phyloP scores from a whole-genome alignment of 53 echinoderm and acorn worm genomes.

The Crossaster papposus region DNA sequence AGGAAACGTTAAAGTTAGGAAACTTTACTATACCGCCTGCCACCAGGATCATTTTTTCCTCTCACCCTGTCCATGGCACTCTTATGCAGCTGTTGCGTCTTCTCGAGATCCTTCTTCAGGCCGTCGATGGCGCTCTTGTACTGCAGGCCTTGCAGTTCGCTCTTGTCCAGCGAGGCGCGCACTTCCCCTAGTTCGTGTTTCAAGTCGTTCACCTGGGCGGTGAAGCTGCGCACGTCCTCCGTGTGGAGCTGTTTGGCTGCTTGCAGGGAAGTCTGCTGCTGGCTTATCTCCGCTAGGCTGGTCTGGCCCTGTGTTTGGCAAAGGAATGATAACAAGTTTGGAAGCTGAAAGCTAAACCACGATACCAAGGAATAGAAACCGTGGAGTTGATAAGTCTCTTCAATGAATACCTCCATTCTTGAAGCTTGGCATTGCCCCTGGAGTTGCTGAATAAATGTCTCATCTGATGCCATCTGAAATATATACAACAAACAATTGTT shows the following conservation, averaged over 20 bases:
- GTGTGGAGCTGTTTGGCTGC: slow-evolving; percentile 71
- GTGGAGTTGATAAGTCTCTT: no score
- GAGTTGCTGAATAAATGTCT: slow-evolving; percentile 70
- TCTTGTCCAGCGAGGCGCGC: slow-evolving; percentile 52
- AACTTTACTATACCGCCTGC: no score
- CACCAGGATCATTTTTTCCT: neutral
- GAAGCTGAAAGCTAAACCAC: neutral
- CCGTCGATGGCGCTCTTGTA: slow-evolving; percentile 66
- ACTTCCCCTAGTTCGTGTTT: slow-evolving; percentile 67
- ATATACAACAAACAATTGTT: neutral
- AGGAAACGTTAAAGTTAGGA: no score
- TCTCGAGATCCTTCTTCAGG: slow-evolving; percentile 67
- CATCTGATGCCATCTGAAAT: slow-evolving; percentile 70
- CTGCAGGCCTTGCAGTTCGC: slow-evolving; percentile 56
- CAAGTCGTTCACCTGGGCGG: slow-evolving; percentile 62
- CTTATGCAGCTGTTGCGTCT: slow-evolving; percentile 77
- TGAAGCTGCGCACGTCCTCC: slow-evolving; percentile 61
- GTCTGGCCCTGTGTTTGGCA: slow-evolving; percentile 47
- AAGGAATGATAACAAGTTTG: neutral
- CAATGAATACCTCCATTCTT: slow-evolving; percentile 69
- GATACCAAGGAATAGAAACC: neutral
- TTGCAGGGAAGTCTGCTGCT: slow-evolving; percentile 63
- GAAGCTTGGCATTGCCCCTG: slow-evolving; percentile 69
- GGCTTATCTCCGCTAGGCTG: slow-evolving; percentile 53
- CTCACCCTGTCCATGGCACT: slow-evolving; percentile 78